Base-by-base conservation (phyloP, 2,797 vertebrate genomes). In the Eulemur mongoz region DNA sequence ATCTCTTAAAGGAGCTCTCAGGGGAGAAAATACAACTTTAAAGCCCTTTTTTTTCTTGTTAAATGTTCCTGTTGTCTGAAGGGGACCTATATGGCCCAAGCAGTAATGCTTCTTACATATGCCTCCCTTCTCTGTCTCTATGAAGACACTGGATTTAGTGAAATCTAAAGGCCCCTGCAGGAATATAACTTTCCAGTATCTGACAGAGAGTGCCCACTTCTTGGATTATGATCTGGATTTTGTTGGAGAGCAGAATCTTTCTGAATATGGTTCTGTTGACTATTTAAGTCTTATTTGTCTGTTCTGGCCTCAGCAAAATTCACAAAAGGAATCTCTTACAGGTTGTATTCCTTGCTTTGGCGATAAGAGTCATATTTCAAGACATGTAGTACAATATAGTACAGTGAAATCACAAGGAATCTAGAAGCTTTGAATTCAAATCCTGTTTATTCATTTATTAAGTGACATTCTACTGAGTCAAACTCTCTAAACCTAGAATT, bases 41-140 rank as follows among this genome's bases (percentile, higher is more conserved):
- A 96, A 92, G 4, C 15, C 14, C 30, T 11, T 76, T 75, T 70
- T n/a, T 15, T 69, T 82, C 35, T 83, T 81, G 48, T 48, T 73
- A 95, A 91, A 97, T 82, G 32, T 95, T 32, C 15, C 35, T 80
- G 85, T 96, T 83, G 52, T 96, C 15, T 90, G 22, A 6, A 80
- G 8, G 54, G 54, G 20, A 57, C 13, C 50, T 70, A 2, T 57
- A 20, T 57, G 15, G 23, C 10, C 20, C 5, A 69, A 92, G 32
- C 10, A 73, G 14, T 15, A 59, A 30, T n/a, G 35, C 27, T 75
- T 52, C 17, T 52, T 80, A 15, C 6, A 2, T 78, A 2, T 38
- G 5, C 13, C 23, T 84, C 45, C 15, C 14, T 96, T 92, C 30
- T 82, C 63, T 65, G 0, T 63, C 12, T 86, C 38, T 70, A 22